Evolutionary conservation across 2,888 invertebrate species (phyloP).

Genomic region (Suillia variegata): DNA sequence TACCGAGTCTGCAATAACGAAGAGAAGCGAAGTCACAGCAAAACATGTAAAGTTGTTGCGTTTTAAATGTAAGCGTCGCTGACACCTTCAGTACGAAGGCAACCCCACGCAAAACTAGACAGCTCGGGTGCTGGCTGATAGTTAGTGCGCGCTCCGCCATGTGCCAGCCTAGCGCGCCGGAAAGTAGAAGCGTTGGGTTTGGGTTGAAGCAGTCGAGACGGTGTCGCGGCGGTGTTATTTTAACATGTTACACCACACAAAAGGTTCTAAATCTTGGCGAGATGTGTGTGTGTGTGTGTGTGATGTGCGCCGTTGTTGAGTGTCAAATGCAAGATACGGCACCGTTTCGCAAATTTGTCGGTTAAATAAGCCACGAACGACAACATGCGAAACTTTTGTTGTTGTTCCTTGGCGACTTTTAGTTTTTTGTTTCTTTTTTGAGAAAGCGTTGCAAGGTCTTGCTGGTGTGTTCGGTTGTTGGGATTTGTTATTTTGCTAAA

Average conservation of each 20-base stretch:
- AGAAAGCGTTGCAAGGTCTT: no score
- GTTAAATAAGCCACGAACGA: constrained; percentile 3
- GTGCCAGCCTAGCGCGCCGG: background rate
- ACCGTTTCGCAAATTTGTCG: constrained; percentile 2
- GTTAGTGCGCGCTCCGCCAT: background rate
- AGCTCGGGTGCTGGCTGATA: background rate
- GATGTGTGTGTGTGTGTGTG: no score
- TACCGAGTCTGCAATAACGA: background rate
- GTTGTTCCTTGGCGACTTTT: no score
- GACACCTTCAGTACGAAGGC: constrained; percentile 9
- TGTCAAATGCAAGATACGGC: constrained; percentile 7
- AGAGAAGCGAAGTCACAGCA: background rate
- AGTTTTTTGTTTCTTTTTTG: no score
- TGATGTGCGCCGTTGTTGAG: no score
- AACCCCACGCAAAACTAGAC: constrained; percentile 3
- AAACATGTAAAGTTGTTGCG: background rate
- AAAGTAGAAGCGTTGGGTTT: background rate
- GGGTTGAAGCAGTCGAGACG: background rate
- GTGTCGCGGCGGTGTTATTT: background rate
- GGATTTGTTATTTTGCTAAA: no score
- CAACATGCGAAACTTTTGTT: background rate
- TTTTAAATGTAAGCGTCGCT: background rate
- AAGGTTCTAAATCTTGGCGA: constrained; percentile 6
- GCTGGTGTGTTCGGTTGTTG: no score
- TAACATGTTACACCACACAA: constrained; percentile 1